phyloP scores from a whole-genome alignment of 2,113 vertebrate genomes.

The Antennarius striatus region DNA sequence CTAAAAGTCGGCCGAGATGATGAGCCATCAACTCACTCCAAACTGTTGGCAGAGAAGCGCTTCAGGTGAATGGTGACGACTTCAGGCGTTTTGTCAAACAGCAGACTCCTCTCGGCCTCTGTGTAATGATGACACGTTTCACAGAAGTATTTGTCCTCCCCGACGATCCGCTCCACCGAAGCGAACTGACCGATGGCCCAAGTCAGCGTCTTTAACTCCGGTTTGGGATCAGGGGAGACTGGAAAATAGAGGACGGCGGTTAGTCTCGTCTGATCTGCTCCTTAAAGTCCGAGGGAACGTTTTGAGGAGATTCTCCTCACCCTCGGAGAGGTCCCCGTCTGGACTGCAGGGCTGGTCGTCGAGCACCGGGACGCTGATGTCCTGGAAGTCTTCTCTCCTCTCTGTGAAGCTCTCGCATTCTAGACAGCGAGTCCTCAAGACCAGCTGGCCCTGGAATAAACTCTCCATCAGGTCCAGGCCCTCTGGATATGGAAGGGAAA shows the following conservation, averaged over 20 bases:
- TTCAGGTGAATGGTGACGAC: conserved; percentile 97
- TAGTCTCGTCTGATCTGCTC: neutral
- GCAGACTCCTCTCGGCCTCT: conserved; percentile 94
- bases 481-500: conserved; percentile 54
- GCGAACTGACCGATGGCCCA: conserved; percentile 99
- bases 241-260: neutral
- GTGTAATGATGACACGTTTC: conserved; percentile 97
- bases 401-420: conserved; percentile 97
- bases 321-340: conserved; percentile 84
- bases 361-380: conserved; percentile 96
- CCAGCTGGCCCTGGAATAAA: conserved; percentile 94
- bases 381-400: conserved; percentile 95
- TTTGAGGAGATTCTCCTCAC: conserved; percentile 64
- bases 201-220: conserved; percentile 90
- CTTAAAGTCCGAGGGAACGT: neutral
- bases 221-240: conserved; percentile 98
- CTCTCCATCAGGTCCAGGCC: conserved; percentile 90
- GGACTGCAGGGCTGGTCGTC: conserved; percentile 87
- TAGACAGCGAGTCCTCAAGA: conserved; percentile 93
- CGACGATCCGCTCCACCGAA: conserved; percentile 96
- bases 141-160: conserved; percentile 98
- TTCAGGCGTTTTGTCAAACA: conserved; percentile 97
- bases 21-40: conserved; percentile 80
- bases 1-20: too few relatives aligned
- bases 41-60: conserved; percentile 93